phyloP scores from a whole-genome alignment of 1,140 invertebrate genomes.

The Holotrichia oblita region DNA sequence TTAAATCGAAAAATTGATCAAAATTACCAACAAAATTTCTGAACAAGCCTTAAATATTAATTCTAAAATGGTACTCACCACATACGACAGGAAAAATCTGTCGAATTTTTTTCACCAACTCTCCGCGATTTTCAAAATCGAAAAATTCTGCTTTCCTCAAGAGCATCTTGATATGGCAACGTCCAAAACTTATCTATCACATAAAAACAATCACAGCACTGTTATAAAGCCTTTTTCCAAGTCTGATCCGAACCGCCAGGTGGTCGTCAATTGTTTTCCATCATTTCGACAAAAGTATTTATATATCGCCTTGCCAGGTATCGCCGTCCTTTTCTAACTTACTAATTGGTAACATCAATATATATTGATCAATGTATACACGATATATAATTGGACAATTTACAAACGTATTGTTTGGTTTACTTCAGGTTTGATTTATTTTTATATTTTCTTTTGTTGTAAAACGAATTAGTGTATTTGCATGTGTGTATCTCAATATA shows the following conservation, averaged over 20 bases:
- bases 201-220: not conserved
- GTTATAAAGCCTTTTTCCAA: not conserved
- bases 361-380: not conserved
- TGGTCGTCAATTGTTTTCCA: not conserved
- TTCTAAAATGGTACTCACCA: not conserved
- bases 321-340: not conserved
- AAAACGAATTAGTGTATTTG: not conserved
- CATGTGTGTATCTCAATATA: no score
- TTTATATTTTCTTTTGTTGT: not conserved
- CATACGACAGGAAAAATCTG: constrained; percentile 8
- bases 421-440: not conserved
- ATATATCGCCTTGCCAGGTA: not conserved
- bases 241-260: not conserved
- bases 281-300: not conserved
- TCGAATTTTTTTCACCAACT: not conserved
- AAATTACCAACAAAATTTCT: no score
- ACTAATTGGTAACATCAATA: constrained; percentile 21
- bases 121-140: not conserved
- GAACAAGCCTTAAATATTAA: no score
- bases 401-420: not conserved
- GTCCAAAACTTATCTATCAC: not conserved
- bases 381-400: not conserved
- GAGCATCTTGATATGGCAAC: not conserved
- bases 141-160: not conserved
- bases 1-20: no score